A percentile compares a stretch with the other conserved stretches of the same genome.
These are phyloP conservation scores for Micronisus gabar DNA, from an alignment of 2,113 vertebrate species.

Conservation along the genomic window DNA sequence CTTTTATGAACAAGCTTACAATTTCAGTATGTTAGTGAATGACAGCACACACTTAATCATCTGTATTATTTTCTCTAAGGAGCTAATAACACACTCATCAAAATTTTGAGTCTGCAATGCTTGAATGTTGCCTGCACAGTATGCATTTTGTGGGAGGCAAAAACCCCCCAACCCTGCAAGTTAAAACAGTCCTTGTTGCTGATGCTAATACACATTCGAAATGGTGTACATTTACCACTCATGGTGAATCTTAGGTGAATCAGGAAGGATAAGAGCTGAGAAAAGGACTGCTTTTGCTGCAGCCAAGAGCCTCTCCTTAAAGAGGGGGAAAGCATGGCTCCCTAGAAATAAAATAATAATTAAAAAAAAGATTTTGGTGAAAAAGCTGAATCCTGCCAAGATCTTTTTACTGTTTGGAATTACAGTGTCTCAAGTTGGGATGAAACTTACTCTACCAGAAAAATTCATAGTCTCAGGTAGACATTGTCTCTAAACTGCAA, in stretches of 20 bases:
- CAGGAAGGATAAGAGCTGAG: background rate
- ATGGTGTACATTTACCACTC: background rate
- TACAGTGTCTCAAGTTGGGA: background rate
- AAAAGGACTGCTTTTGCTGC: background rate
- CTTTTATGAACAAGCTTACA: background rate
- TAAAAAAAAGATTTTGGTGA: background rate
- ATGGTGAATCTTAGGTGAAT: background rate
- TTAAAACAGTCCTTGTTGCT: background rate
- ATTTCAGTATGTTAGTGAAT: background rate
- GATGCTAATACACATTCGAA: background rate
- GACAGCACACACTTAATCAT: background rate
- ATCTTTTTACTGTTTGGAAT: background rate
- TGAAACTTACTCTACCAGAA: background rate
- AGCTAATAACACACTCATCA: background rate
- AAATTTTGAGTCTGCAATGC: background rate
- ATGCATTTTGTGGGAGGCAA: background rate
- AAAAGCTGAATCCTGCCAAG: background rate
- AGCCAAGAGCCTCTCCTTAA: background rate
- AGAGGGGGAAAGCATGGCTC: background rate
- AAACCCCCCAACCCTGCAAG: accelerated
- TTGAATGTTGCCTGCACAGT: background rate
- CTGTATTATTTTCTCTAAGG: background rate
- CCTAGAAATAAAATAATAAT: background rate
- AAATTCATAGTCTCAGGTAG: background rate
- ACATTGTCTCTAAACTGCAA: constrained; percentile 69